Percentiles rank a stretch among this genome's conserved stretches.
These are phyloP conservation scores for Trachythela sp. DNA, from an alignment of 64 coral and sea anemone species.

Conservation along the genomic window DNA sequence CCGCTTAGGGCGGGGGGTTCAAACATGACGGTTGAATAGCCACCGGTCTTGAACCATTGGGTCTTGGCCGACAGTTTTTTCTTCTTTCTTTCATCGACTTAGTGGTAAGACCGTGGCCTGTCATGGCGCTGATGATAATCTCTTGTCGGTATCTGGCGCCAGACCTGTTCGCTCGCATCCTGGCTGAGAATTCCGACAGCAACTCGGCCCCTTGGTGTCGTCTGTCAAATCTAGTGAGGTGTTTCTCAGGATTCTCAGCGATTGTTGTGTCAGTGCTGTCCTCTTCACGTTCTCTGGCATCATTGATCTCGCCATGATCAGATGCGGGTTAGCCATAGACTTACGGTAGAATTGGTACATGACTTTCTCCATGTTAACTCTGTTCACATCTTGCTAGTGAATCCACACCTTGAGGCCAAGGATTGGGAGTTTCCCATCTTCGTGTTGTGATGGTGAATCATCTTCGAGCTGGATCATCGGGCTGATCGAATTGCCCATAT, in stretches of 20 bases:
- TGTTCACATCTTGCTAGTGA: neutral
- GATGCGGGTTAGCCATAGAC: constrained; percentile 29
- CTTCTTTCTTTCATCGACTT: neutral
- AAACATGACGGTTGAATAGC: constrained; percentile 45
- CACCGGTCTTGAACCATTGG: constrained; percentile 32
- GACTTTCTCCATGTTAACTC: constrained; percentile 8
- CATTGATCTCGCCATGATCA: no score
- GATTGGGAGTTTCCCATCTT: constrained; percentile 18
- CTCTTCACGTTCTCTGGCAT: no score
- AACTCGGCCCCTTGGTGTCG: neutral
- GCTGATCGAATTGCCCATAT: constrained; percentile 47
- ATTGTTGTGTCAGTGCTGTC: no score
- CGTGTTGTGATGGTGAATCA: constrained; percentile 22
- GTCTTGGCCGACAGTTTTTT: constrained; percentile 45
- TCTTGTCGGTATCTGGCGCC: constrained; percentile 24
- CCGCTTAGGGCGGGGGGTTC: neutral
- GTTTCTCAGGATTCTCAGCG: constrained; percentile 23
- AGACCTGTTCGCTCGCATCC: constrained; percentile 31
- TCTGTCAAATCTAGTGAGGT: constrained; percentile 22
- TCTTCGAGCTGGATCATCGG: constrained; percentile 40
- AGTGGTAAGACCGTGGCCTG: constrained; percentile 40
- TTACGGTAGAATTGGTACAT: constrained; percentile 29
- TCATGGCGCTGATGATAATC: constrained; percentile 46
- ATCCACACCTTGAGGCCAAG: constrained; percentile 39
- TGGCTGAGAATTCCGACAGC: neutral